Evolutionary conservation across 2,113 vertebrate species (phyloP).

Genomic region (Nothocercus julius): DNA sequence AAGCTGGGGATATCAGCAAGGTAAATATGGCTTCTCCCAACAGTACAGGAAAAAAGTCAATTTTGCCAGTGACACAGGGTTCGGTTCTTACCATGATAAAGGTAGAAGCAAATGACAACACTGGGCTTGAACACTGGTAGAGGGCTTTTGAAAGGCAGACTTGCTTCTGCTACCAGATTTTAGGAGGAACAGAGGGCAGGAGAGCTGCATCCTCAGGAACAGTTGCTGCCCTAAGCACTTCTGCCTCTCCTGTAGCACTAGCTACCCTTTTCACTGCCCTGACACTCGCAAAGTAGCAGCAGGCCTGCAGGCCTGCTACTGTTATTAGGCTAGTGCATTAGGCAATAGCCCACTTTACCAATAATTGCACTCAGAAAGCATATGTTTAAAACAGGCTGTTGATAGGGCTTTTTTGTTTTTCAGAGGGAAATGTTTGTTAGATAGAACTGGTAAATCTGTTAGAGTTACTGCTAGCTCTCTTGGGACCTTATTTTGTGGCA

Average conservation of each 20-base stretch:
- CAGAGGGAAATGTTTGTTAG: background rate
- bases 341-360: background rate
- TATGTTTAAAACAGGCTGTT: background rate
- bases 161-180: background rate
- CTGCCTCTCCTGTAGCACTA: background rate
- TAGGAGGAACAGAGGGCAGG: background rate
- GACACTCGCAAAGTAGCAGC: background rate
- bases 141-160: background rate
- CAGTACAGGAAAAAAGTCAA: background rate
- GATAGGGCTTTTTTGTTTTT: background rate
- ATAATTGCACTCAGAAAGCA: no score
- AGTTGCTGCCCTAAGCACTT: background rate
- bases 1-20: background rate
- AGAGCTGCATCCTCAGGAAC: background rate
- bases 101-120: background rate
- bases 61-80: background rate
- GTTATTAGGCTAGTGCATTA: background rate
- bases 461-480: background rate
- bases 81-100: background rate
- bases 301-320: background rate
- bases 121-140: background rate
- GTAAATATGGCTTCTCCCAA: background rate
- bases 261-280: background rate
- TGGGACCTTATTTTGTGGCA: background rate
- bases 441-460: background rate